Conservation (phyloP, 2,888 invertebrate genomes). For the Drosophila infuscata region DNA sequence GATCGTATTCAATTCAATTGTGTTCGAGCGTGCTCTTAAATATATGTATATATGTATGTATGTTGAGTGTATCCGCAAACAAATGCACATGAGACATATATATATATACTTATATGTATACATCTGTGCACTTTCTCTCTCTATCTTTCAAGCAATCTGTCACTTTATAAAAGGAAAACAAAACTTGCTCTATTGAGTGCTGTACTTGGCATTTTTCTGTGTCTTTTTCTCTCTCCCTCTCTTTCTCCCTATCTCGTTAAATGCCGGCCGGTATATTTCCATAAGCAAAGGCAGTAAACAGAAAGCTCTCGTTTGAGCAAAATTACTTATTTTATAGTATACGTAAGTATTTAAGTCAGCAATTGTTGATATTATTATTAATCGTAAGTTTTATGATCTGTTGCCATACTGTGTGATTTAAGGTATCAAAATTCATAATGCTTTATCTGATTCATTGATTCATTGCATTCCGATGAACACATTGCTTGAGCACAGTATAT, state of each 20-base stretch:
- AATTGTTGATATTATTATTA: neutral
- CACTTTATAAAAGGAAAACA: neutral
- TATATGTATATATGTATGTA: neutral
- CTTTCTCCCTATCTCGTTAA: neutral
- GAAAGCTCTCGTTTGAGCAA: neutral
- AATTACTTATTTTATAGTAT: neutral
- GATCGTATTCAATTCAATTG: neutral
- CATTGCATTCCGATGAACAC: too few relatives aligned
- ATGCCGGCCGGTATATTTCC: neutral
- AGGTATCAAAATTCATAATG: slow-evolving; percentile 88
- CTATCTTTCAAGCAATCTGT: neutral
- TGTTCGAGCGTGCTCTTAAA: neutral
- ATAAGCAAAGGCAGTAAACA: neutral
- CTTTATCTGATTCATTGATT: slow-evolving; percentile 64
- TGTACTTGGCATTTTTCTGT: too few relatives aligned
- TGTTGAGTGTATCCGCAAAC: neutral
- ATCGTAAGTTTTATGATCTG: neutral
- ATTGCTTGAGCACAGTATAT: slow-evolving; percentile 66
- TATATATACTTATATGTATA: too few relatives aligned
- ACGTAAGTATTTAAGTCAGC: neutral
- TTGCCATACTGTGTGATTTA: slow-evolving; percentile 87
- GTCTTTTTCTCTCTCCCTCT: neutral
- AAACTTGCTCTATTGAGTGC: neutral
- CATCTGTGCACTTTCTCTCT: neutral
- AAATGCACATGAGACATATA: neutral